Evolutionary conservation across 2,888 invertebrate species (phyloP).

Genomic region (Lepidocyrtinus sp.): DNA sequence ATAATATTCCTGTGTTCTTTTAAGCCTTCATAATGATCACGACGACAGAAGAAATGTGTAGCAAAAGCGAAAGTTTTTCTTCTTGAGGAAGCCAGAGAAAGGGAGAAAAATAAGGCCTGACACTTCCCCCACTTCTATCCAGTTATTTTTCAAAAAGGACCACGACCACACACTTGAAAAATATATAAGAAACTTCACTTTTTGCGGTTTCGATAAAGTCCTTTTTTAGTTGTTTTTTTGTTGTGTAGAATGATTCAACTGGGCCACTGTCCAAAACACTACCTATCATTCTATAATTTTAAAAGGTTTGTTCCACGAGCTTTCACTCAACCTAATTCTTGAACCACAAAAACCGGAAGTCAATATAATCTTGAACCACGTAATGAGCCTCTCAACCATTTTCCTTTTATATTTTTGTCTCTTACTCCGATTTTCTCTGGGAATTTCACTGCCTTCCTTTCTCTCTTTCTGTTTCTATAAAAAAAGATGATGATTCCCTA

Average conservation of each 20-base stretch:
- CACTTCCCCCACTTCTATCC: conserved; percentile 16
- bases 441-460: conserved; percentile 1
- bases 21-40: conserved; percentile 15
- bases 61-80: conserved; percentile 6
- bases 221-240: conserved; percentile 2
- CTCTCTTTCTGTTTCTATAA: background rate
- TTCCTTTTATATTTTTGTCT: conserved; percentile 13
- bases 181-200: conserved; percentile 8
- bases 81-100: conserved; percentile 3
- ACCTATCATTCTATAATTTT: background rate
- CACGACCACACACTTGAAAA: conserved; percentile 17
- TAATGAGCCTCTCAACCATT: conserved; percentile 44
- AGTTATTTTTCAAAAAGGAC: conserved; percentile 1
- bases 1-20: conserved; percentile 19
- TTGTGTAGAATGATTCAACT: background rate
- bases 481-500: conserved; percentile 19
- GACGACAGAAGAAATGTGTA: conserved; percentile 15
- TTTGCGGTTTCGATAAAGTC: conserved; percentile 10
- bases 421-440: conserved; percentile 16
- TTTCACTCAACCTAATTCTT: conserved; percentile 25
- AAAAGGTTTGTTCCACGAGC: conserved; percentile 27
- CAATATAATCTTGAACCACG: conserved; percentile 60
- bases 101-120: conserved; percentile 10
- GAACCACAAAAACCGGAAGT: conserved; percentile 60
- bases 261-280: conserved; percentile 3